Conservation (phyloP, 2,797 vertebrate species). For the Mormyrops attenuatus region DNA sequence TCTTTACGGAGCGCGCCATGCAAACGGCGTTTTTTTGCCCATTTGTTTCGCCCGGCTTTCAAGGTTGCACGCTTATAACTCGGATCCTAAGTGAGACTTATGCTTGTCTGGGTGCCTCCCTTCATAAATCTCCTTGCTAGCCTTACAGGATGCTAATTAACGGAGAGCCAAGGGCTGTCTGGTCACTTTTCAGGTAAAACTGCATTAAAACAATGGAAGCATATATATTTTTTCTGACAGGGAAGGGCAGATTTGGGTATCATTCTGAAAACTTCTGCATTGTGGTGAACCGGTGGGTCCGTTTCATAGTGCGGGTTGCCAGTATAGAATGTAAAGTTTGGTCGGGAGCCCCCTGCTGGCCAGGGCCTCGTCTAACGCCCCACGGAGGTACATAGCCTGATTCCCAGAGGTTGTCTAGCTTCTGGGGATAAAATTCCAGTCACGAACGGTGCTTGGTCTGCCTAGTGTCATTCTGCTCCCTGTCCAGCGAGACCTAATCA, state of each 20-base stretch:
- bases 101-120: constrained; percentile 54
- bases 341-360: neutral
- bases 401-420: neutral
- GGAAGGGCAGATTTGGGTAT: neutral
- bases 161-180: constrained; percentile 58
- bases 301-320: neutral
- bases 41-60: constrained; percentile 57
- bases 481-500: neutral
- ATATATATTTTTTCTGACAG: neutral
- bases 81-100: constrained; percentile 62
- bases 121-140: constrained; percentile 63
- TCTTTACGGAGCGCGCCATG: constrained; percentile 53
- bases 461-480: neutral
- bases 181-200: constrained; percentile 51
- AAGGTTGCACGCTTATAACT: constrained; percentile 66
- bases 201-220: constrained; percentile 52
- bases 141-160: constrained; percentile 60
- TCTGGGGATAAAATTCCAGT: neutral
- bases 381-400: neutral
- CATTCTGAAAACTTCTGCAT: neutral
- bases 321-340: neutral
- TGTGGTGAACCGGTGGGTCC: neutral
- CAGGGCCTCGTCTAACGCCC: neutral
- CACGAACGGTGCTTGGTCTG: neutral
- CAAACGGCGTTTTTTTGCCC: constrained; percentile 55